These are phyloP conservation scores for Ridgeia piscesae DNA, from an alignment of 1,140 invertebrate genomes.

Conservation along the genomic window DNA sequence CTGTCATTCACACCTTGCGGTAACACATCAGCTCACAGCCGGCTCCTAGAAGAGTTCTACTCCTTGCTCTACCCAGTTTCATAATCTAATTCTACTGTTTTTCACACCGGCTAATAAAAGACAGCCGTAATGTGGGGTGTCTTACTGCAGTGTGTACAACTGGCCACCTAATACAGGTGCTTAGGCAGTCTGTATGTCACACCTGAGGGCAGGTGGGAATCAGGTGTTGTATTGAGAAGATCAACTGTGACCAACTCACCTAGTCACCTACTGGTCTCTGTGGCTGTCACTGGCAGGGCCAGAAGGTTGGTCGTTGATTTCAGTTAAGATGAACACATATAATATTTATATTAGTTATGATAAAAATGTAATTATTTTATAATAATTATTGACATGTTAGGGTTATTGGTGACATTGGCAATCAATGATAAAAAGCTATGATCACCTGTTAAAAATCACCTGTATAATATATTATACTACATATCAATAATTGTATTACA, in stretches of 20 bases:
- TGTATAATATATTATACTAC: not conserved
- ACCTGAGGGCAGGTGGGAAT: not conserved
- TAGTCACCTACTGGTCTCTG: not conserved
- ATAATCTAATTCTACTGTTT: slow-evolving; percentile 2
- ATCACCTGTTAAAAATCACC: not conserved
- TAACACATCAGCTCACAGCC: not conserved
- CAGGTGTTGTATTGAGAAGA: not conserved
- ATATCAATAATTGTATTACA: not conserved
- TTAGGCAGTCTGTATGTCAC: not conserved
- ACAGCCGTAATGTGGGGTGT: not conserved
- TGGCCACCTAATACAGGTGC: not conserved
- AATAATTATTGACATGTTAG: not conserved
- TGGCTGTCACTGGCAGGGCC: not conserved
- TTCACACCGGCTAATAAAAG: not conserved
- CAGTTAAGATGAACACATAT: too few relatives aligned
- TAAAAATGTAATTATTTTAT: not conserved
- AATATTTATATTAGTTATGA: too few relatives aligned
- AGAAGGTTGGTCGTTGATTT: not conserved
- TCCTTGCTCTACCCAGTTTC: not conserved
- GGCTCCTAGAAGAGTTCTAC: too few relatives aligned
- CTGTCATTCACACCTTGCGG: not conserved
- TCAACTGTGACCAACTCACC: not conserved
- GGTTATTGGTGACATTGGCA: not conserved
- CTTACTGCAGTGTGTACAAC: not conserved
- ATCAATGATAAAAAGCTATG: not conserved